phyloP scores from a whole-genome alignment of 2,113 vertebrate species.

The Mesembrinibis cayennensis region DNA sequence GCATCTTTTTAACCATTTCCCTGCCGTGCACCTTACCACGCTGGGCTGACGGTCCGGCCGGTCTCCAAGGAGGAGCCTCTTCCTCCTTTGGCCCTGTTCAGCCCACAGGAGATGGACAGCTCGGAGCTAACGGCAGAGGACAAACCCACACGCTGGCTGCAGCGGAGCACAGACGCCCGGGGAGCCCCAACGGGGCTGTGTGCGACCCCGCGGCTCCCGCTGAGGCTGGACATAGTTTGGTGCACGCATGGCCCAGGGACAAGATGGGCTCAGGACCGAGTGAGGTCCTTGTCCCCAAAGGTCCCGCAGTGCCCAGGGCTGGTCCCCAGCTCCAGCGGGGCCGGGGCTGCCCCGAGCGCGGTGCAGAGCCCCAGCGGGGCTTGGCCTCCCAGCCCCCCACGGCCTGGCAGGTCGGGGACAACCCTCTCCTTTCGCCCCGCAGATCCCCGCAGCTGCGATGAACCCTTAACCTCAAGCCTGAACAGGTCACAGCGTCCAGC shows the following conservation, averaged over 20 bases:
- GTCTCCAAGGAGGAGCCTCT: neutral
- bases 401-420: fast-evolving
- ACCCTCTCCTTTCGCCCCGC: fast-evolving
- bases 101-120: neutral
- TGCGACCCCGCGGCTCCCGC: fast-evolving
- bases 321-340: neutral
- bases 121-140: fast-evolving
- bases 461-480: neutral
- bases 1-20: neutral
- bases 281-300: neutral
- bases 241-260: neutral
- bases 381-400: neutral
- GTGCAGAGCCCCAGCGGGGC: no score
- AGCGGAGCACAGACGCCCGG: neutral
- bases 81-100: neutral
- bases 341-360: fast-evolving
- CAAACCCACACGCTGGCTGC: fast-evolving
- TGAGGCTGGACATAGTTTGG: neutral
- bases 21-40: fast-evolving
- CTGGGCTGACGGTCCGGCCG: fast-evolving
- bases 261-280: neutral
- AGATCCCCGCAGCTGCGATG: fast-evolving
- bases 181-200: fast-evolving
- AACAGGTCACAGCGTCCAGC: neutral
- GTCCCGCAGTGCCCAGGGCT: neutral